Evolutionary conservation across 2,888 invertebrate genomes (phyloP).

Genomic region (Nemurella pictetii): DNA sequence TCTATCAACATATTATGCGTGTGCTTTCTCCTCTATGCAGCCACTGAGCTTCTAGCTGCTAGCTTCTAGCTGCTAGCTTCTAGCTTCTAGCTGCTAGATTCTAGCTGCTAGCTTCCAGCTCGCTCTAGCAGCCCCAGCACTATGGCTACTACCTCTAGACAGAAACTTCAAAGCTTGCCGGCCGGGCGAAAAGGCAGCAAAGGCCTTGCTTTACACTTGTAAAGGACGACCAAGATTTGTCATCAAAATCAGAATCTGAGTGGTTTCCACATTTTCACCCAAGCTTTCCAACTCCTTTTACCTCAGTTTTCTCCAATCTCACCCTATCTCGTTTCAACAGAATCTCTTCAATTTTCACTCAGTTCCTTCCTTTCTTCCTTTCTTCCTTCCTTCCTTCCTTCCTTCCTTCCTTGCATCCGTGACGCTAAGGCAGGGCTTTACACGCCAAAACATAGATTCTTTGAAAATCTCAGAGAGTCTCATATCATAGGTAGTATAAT

Average conservation of each 20-base stretch:
- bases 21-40: background rate
- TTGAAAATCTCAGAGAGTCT: background rate
- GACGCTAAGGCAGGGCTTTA: background rate
- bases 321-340: background rate
- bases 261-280: conserved; percentile 21
- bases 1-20: conserved; percentile 14
- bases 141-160: background rate
- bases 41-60: no score
- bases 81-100: no score
- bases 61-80: no score
- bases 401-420: background rate
- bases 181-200: conserved; percentile 14
- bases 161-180: conserved; percentile 16
- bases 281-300: background rate
- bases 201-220: conserved; percentile 5
- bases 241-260: conserved; percentile 3
- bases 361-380: background rate
- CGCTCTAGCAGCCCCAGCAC: background rate
- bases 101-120: no score
- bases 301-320: background rate
- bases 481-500: background rate
- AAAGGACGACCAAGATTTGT: conserved; percentile 21
- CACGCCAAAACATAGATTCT: conserved; percentile 1
- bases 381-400: background rate
- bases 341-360: background rate